A percentile compares a stretch with the other conserved stretches of the same genome.
phyloP scores from a whole-genome alignment of 2,797 vertebrate species.

The Menidia menidia region DNA sequence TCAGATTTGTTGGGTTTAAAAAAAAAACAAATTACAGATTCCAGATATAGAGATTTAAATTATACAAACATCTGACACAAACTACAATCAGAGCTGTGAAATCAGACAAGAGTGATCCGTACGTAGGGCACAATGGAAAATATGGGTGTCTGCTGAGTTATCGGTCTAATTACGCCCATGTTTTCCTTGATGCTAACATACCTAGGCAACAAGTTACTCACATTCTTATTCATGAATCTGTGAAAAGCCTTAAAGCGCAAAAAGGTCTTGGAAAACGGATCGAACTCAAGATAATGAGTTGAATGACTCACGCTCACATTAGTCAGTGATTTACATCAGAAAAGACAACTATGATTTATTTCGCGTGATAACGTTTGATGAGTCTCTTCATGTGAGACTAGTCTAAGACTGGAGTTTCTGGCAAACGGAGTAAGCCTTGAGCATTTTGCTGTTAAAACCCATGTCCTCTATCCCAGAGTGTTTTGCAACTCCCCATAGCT shows the following conservation, averaged over 20 bases:
- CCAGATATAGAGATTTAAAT: not conserved
- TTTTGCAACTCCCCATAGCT: constrained; percentile 36
- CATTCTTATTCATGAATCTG: not conserved
- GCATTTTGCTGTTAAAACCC: constrained; percentile 33
- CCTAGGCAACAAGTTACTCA: constrained; percentile 45
- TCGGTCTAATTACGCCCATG: constrained; percentile 35
- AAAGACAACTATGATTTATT: constrained; percentile 16
- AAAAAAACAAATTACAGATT: not conserved
- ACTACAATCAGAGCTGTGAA: constrained; percentile 46
- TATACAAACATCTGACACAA: constrained; percentile 25
- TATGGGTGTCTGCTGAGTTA: constrained; percentile 24
- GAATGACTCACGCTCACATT: constrained; percentile 40
- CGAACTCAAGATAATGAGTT: not conserved
- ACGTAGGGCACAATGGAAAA: constrained; percentile 48
- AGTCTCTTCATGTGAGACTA: constrained; percentile 2
- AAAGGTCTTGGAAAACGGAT: constrained; percentile 18
- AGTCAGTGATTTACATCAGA: constrained; percentile 39
- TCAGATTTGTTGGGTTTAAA: too few species aligned
- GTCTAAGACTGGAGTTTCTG: constrained; percentile 13
- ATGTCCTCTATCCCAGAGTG: constrained; percentile 16
- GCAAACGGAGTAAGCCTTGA: constrained; percentile 8
- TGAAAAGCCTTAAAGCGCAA: not conserved
- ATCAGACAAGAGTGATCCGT: constrained; percentile 5
- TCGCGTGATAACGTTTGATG: not conserved
- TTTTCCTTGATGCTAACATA: constrained; percentile 30